Base-by-base conservation (phyloP, 2,113 vertebrate species). In the Sceloporus tristichus region DNA sequence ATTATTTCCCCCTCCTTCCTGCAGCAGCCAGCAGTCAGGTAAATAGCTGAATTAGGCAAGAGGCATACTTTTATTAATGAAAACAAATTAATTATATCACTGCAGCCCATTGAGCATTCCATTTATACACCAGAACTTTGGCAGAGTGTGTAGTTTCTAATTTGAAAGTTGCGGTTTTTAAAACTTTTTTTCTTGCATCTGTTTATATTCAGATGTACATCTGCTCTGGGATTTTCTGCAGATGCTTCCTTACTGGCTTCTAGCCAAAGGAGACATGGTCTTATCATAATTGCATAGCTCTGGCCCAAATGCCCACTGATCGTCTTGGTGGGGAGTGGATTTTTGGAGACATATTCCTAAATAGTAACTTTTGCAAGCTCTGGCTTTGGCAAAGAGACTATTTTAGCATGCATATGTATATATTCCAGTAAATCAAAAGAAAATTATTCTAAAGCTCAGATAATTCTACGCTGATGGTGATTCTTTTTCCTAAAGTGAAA, bases 41-140 rank as follows among this genome's bases (percentile, higher is more conserved):
- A 89, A 29, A 79, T 75, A 91, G 34, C 85, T 73, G 27, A 85
- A 3, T 1, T 92, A 73, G 62, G 79, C 90, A 92, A 42, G 74
- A 56, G 40, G 9, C 73, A 66, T 90, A 54, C 87, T 89, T 94
- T 90, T 91, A 29, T 70, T 94, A 94, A 93, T 80, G 53, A 92
- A 81, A 56, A 88, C 83, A 90, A 91, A 92, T 90, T 90, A 85
- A 90, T 89, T 86, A 79, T 74, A 66, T 23, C 87, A 85, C 18
- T 87, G 25, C n/a, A 82, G 10, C 18, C 82, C 42, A 85, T 91
- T 91, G 86, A 90, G 83, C 34, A 84, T 89, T 93, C 87, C 13
- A 91, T 91, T 93, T 92, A 88, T 90, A 91, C 27, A 85, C 90
- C 65, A 86, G 56, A 84, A 65, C 10, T 9, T 90, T 87, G 70